These are phyloP conservation scores for Aselliscus stoliczkanus DNA, from an alignment of 2,797 vertebrate genomes.

Conservation along the genomic window DNA sequence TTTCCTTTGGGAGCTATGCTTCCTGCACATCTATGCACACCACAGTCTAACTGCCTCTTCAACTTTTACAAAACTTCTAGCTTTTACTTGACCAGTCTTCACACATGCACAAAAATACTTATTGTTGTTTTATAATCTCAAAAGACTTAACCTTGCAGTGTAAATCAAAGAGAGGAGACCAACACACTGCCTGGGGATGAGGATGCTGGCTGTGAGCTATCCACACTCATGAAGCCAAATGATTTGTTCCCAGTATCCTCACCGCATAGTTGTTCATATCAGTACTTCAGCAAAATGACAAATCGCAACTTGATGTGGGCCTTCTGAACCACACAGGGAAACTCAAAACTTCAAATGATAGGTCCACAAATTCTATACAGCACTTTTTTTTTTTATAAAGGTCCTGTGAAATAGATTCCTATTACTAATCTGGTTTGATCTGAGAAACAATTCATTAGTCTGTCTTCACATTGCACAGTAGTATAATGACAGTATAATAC, in stretches of 20 bases:
- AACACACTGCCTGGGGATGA: accelerated
- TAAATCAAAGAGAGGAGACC: background rate
- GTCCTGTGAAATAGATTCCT: background rate
- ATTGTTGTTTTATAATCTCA: background rate
- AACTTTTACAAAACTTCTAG: background rate
- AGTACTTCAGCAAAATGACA: background rate
- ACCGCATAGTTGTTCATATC: background rate
- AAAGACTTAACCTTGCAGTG: background rate
- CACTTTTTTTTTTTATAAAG: background rate
- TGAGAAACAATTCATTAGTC: background rate
- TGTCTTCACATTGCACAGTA: background rate
- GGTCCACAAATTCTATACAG: background rate
- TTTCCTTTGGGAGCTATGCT: background rate
- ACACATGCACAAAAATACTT: background rate
- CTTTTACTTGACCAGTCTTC: background rate
- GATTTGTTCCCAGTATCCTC: background rate
- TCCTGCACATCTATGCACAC: background rate
- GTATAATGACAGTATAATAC: background rate
- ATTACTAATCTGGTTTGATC: background rate
- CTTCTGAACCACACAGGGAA: background rate
- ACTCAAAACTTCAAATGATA: background rate
- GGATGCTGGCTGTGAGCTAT: background rate
- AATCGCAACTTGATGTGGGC: background rate
- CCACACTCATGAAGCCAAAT: background rate
- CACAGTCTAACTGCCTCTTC: background rate